Conservation (phyloP, 2,113 vertebrate genomes). For the Anolis sagrei region DNA sequence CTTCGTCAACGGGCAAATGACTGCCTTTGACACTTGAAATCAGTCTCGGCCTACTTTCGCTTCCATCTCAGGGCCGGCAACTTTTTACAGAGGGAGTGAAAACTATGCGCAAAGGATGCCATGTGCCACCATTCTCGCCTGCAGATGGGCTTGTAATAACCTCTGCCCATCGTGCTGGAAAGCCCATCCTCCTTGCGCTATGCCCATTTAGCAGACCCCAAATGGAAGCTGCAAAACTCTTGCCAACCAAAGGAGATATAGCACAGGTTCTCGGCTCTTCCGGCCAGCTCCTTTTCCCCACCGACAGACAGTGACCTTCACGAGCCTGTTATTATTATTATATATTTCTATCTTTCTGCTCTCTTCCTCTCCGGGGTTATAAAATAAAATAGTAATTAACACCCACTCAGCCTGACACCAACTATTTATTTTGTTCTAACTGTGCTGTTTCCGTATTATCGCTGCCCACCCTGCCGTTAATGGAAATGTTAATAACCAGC, state of each 20-base stretch:
- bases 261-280: constrained; percentile 24
- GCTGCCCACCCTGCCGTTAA: constrained; percentile 83
- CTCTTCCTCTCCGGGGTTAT: constrained; percentile 41
- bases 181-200: constrained; percentile 22
- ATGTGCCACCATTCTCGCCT: background rate
- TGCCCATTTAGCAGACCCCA: constrained; percentile 24
- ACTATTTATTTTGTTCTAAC: constrained; percentile 86
- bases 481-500: constrained; percentile 87
- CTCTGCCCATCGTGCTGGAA: background rate
- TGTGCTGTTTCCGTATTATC: constrained; percentile 77
- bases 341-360: constrained; percentile 39
- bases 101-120: background rate
- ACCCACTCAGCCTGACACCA: constrained; percentile 78
- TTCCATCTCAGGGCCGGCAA: background rate
- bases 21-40: background rate
- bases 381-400: constrained; percentile 82
- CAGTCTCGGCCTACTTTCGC: no score
- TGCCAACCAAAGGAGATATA: background rate
- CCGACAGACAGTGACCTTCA: constrained; percentile 64
- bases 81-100: background rate
- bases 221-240: constrained; percentile 31
- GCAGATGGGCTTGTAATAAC: accelerated
- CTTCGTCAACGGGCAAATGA: background rate
- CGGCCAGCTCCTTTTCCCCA: constrained; percentile 40
- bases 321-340: constrained; percentile 47